A percentile compares a stretch with the other conserved stretches of the same genome.
phyloP scores from a whole-genome alignment of 2,888 invertebrate genomes.

The Salticus scenicus region DNA sequence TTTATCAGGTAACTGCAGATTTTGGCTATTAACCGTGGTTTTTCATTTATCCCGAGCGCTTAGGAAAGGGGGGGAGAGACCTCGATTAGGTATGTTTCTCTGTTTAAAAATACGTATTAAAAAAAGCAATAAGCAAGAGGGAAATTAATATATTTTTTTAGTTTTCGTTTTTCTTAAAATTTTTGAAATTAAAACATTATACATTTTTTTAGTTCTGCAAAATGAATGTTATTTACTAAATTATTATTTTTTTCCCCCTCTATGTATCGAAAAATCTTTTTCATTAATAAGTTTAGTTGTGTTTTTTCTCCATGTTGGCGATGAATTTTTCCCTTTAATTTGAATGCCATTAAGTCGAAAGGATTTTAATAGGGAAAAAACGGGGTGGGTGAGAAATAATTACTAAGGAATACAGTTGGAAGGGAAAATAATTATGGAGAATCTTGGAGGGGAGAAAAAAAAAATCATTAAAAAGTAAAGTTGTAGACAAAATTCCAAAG shows the following conservation, averaged over 20 bases:
- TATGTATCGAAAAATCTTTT: conserved; percentile 59
- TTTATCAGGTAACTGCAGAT: conserved; percentile 60
- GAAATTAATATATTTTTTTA: conserved; percentile 68
- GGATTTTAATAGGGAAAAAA: conserved; percentile 25
- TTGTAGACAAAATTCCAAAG: conserved; percentile 12
- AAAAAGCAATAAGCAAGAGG: conserved; percentile 17
- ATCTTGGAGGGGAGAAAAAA: background rate
- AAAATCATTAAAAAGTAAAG: conserved; percentile 30
- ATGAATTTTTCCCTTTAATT: conserved; percentile 65
- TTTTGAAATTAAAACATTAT: conserved; percentile 65
- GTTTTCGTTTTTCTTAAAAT: conserved; percentile 40
- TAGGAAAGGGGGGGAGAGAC: conserved; percentile 30
- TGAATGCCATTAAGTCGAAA: conserved; percentile 63
- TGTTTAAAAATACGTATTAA: conserved; percentile 48
- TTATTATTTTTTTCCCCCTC: conserved; percentile 29
- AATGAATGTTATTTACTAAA: conserved; percentile 36
- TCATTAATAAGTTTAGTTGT: conserved; percentile 64
- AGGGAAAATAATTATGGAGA: conserved; percentile 53
- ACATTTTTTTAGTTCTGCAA: conserved; percentile 42
- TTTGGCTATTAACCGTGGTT: conserved; percentile 65
- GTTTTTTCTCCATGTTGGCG: conserved; percentile 2
- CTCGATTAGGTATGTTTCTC: conserved; percentile 63
- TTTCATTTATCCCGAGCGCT: conserved; percentile 63
- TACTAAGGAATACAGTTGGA: conserved; percentile 48
- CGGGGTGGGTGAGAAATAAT: conserved; percentile 59